A percentile compares a stretch with the other conserved stretches of the same genome.
Evolutionary conservation across 64 coral and sea anemone species (phyloP).

Genomic region (Anthopleura sola): DNA sequence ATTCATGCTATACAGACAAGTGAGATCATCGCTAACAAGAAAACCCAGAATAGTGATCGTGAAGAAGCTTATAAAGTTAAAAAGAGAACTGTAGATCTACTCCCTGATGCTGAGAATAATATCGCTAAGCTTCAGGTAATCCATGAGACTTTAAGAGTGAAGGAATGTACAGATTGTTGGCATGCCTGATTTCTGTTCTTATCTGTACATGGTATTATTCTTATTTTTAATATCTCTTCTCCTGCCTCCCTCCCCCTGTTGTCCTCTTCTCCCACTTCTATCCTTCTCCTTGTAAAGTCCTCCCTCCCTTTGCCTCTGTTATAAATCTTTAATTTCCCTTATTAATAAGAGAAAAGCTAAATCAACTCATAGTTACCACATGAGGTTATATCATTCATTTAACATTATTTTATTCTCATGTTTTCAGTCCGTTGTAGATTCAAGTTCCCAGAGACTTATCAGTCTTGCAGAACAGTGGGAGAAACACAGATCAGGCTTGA

Average conservation of each 20-base stretch:
- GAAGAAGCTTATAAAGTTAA: slow-evolving; percentile 97
- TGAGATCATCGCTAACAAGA: slow-evolving; percentile 57
- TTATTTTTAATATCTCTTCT: not conserved
- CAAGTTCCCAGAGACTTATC: slow-evolving; percentile 84
- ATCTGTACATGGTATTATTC: no score
- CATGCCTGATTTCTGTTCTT: no score
- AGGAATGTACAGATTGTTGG: no score
- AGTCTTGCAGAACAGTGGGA: slow-evolving; percentile 96
- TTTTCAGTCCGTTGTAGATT: slow-evolving; percentile 61
- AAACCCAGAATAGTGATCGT: slow-evolving; percentile 67
- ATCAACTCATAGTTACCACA: no score
- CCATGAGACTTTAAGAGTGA: not conserved
- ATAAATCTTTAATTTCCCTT: not conserved
- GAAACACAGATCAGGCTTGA: slow-evolving; percentile 77
- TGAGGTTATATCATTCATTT: no score
- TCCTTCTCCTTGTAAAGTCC: not conserved
- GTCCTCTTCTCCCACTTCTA: not conserved
- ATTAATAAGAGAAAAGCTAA: no score
- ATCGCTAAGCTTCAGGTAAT: slow-evolving; percentile 93
- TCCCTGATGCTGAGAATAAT: slow-evolving; percentile 97
- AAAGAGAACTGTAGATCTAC: slow-evolving; percentile 87
- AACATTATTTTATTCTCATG: not conserved
- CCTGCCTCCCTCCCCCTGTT: not conserved
- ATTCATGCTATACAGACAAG: slow-evolving; percentile 40
- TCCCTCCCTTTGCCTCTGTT: not conserved